Percentiles rank a stretch among this genome's conserved stretches.
phyloP scores from a whole-genome alignment of 2,113 vertebrate species.

The Paratilapia polleni region DNA sequence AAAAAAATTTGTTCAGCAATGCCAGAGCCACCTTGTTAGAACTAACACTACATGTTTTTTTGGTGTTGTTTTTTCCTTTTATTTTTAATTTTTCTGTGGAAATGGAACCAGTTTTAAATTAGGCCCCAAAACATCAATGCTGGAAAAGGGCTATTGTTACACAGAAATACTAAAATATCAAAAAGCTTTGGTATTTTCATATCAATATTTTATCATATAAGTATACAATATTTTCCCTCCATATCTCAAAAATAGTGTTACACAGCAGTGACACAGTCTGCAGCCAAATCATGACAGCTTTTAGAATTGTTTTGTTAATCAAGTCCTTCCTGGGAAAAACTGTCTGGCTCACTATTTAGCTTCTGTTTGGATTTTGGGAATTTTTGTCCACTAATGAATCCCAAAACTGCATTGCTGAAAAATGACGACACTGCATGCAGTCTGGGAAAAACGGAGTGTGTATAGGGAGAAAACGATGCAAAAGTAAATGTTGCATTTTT shows the following conservation, averaged over 20 bases:
- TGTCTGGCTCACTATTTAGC: not conserved
- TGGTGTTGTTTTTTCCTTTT: too few relatives aligned
- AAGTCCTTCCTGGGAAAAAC: not conserved
- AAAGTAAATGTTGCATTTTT: constrained; percentile 40
- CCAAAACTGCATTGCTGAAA: constrained; percentile 12
- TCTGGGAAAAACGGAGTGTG: not conserved
- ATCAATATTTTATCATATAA: too few relatives aligned
- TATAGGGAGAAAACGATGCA: constrained; percentile 8
- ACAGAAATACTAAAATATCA: too few relatives aligned
- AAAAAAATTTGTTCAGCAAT: too few relatives aligned
- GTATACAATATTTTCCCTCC: not conserved
- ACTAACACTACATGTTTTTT: too few relatives aligned
- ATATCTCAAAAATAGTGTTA: not conserved
- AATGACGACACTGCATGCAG: not conserved
- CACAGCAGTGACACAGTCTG: not conserved
- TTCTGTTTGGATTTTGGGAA: constrained; percentile 12
- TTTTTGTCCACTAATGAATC: constrained; percentile 2
- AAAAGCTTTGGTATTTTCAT: too few relatives aligned
- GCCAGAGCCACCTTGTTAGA: too few relatives aligned
- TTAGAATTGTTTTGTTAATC: not conserved
- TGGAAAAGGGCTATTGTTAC: too few relatives aligned
- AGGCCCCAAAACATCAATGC: too few relatives aligned
- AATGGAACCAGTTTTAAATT: too few relatives aligned
- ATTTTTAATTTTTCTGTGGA: too few relatives aligned
- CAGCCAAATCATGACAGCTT: not conserved